These are phyloP conservation scores for Mus spicilegus DNA, from an alignment of 2,113 vertebrate species.

Conservation along the genomic window DNA sequence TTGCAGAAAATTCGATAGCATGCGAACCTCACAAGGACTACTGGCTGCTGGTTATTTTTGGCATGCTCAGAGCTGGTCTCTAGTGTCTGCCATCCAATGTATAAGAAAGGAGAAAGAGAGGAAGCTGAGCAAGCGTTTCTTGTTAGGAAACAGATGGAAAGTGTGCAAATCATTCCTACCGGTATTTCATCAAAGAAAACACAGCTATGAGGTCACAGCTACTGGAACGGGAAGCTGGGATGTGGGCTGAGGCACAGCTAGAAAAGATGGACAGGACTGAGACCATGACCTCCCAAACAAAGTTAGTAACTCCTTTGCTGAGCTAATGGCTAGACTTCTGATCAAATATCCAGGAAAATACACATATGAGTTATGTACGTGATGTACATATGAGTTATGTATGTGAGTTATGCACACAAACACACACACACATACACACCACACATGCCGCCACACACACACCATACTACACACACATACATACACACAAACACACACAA, in stretches of 20 bases:
- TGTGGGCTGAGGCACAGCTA: neutral
- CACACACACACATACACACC: neutral
- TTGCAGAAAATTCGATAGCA: neutral
- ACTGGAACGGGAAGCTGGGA: neutral
- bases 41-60: neutral
- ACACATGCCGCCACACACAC: neutral
- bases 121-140: neutral
- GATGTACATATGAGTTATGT: too few relatives aligned
- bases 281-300: neutral
- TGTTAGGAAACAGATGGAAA: neutral
- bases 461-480: neutral
- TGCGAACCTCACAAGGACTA: too few relatives aligned
- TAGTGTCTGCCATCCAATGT: neutral
- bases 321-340: neutral
- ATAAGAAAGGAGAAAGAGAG: neutral
- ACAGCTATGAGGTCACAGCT: neutral
- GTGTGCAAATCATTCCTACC: neutral
- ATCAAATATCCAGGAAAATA: neutral
- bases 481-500: too few relatives aligned
- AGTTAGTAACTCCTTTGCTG: neutral
- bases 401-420: rapidly evolving
- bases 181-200: neutral
- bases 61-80: neutral
- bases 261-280: neutral
- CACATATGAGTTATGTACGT: too few relatives aligned